Percentiles rank a stretch among this genome's conserved stretches.
These are phyloP conservation scores for Scelioninae gen. 1 DNA, from an alignment of 2,888 invertebrate genomes.

Conservation along the genomic window DNA sequence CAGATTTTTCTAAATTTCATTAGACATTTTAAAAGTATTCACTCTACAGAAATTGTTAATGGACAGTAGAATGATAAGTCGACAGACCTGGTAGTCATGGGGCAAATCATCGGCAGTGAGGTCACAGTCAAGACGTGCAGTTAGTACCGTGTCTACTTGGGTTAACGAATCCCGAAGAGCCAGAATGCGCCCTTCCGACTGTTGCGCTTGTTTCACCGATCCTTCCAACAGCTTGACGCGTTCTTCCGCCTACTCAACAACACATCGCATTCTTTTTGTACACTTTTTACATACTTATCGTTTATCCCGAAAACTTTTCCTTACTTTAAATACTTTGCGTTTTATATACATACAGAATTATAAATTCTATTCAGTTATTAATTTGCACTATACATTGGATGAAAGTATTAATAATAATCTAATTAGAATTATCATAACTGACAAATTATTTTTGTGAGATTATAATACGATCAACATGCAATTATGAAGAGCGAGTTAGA, in stretches of 20 bases:
- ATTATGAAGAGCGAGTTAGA: constrained; percentile 48
- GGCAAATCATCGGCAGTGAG: constrained; percentile 92
- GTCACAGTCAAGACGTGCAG: constrained; percentile 90
- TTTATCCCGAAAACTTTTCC: not conserved
- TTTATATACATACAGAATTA: not conserved
- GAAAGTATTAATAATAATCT: constrained; percentile 3
- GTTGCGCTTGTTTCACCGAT: constrained; percentile 91
- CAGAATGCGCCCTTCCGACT: constrained; percentile 90
- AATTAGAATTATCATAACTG: constrained; percentile 7
- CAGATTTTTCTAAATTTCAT: too few species aligned
- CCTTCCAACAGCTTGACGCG: constrained; percentile 88
- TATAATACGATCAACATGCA: constrained; percentile 49
- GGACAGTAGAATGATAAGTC: constrained; percentile 40
- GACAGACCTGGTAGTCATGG: constrained; percentile 88
- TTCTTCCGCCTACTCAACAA: constrained; percentile 86
- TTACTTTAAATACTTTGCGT: too few species aligned
- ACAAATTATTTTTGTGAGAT: constrained; percentile 25
- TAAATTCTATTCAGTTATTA: not conserved
- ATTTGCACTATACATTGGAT: not conserved
- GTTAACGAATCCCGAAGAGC: constrained; percentile 90
- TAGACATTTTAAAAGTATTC: too few species aligned
- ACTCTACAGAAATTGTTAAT: constrained; percentile 9
- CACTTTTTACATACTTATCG: constrained; percentile 4
- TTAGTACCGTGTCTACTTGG: constrained; percentile 88
- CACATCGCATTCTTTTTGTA: constrained; percentile 63